Conservation (phyloP, 2,888 invertebrate genomes). For the Eretmocerus hayati region DNA sequence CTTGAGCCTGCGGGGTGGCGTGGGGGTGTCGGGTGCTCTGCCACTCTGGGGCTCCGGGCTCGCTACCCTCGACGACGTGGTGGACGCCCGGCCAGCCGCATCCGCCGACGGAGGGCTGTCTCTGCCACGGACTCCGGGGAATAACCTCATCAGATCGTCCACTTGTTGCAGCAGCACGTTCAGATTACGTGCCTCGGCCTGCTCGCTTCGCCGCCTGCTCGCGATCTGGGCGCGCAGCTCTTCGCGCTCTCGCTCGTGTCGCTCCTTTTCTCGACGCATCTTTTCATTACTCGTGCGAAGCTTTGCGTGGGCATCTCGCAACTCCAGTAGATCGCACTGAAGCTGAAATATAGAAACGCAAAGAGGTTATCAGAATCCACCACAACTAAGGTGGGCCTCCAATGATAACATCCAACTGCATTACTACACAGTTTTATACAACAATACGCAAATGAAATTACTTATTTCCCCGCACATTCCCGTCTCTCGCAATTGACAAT, state of each 20-base stretch:
- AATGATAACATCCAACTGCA: too few relatives aligned
- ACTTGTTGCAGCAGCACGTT: slow-evolving; percentile 69
- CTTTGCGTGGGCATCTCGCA: slow-evolving; percentile 87
- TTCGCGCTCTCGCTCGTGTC: slow-evolving; percentile 75
- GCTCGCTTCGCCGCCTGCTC: slow-evolving; percentile 49
- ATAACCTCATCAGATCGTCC: slow-evolving; percentile 70
- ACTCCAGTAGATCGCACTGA: slow-evolving; percentile 80
- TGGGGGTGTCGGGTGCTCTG: slow-evolving; percentile 54
- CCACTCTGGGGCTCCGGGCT: neutral
- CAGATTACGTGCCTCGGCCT: slow-evolving; percentile 68
- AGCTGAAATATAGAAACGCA: too few relatives aligned
- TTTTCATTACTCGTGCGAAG: slow-evolving; percentile 86
- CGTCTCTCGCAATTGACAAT: too few relatives aligned
- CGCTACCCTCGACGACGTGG: too few relatives aligned
- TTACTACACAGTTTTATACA: too few relatives aligned
- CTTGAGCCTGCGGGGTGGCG: slow-evolving; percentile 63
- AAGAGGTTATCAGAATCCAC: too few relatives aligned
- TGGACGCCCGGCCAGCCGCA: too few relatives aligned
- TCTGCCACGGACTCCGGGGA: slow-evolving; percentile 60
- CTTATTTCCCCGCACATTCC: too few relatives aligned
- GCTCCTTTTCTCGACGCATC: slow-evolving; percentile 77
- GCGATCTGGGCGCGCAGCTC: slow-evolving; percentile 49
- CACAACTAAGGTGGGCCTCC: too few relatives aligned
- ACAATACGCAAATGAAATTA: too few relatives aligned
- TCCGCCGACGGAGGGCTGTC: too few relatives aligned